These are phyloP conservation scores for Hephaestus fuliginosus DNA, from an alignment of 2,797 vertebrate species.

Conservation along the genomic window DNA sequence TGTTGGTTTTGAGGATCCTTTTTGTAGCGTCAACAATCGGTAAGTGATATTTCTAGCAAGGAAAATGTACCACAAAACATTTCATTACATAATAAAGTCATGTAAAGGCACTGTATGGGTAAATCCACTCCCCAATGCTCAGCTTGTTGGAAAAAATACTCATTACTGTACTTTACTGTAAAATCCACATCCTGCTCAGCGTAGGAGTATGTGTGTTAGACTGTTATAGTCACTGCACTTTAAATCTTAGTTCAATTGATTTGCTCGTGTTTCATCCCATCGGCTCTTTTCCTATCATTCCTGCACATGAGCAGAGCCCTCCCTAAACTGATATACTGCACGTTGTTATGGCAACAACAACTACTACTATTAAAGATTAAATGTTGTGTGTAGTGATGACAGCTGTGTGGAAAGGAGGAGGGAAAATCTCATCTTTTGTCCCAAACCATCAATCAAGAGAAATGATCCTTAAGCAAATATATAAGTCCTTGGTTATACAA, in stretches of 20 bases:
- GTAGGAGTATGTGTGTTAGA: slow-evolving; percentile 12
- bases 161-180: slow-evolving; percentile 8
- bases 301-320: no score
- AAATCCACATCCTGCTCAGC: slow-evolving; percentile 17
- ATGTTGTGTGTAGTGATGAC: slow-evolving; percentile 13
- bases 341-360: slow-evolving; percentile 57
- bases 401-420: slow-evolving; percentile 13
- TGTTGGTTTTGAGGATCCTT: not conserved
- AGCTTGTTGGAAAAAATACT: slow-evolving; percentile 12
- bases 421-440: slow-evolving; percentile 31
- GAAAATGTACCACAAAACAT: not conserved
- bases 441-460: slow-evolving; percentile 45
- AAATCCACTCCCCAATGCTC: slow-evolving; percentile 3
- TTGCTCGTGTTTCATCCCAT: slow-evolving; percentile 26
- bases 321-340: slow-evolving; percentile 11
- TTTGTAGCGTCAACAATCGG: not conserved
- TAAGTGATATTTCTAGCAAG: not conserved
- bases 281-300: not conserved
- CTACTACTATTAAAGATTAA: slow-evolving; percentile 11
- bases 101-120: not conserved
- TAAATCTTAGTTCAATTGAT: slow-evolving; percentile 28
- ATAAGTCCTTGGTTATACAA: slow-evolving; percentile 32
- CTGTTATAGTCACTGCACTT: not conserved
- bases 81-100: slow-evolving; percentile 11
- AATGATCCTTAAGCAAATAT: slow-evolving; percentile 44